Evolutionary conservation across 1,140 invertebrate genomes (phyloP).

Genomic region (Trypoxylus dichotomus): DNA sequence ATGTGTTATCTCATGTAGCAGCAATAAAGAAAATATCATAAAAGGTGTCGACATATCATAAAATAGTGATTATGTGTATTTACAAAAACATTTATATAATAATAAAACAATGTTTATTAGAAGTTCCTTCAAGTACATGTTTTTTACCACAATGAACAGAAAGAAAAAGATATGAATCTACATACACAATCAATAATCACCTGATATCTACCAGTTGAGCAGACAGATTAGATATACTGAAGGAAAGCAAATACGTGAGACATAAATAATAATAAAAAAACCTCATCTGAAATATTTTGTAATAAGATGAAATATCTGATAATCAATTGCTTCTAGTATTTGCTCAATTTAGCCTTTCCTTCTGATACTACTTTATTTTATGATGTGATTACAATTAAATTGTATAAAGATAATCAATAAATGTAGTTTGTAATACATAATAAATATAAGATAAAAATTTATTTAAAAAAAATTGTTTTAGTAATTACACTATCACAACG

Average conservation of each 20-base stretch:
- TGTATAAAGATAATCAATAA: slow-evolving; percentile 8
- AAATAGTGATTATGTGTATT: neutral
- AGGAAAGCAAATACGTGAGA: neutral
- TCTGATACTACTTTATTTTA: neutral
- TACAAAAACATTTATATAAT: slow-evolving; percentile 4
- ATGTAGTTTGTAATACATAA: neutral
- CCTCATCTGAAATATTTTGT: neutral
- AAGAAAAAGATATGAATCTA: neutral
- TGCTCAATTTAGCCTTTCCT: neutral
- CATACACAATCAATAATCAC: slow-evolving; percentile 1
- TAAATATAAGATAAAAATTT: slow-evolving; percentile 19
- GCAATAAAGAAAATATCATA: neutral
- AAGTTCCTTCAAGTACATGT: slow-evolving; percentile 18
- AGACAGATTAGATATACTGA: neutral
- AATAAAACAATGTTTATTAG: slow-evolving; percentile 26
- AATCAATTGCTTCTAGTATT: neutral
- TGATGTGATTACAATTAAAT: slow-evolving; percentile 2
- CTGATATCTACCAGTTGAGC: neutral
- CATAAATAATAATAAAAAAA: neutral
- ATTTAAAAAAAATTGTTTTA: neutral
- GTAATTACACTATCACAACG: slow-evolving; percentile 11
- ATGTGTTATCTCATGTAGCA: no score
- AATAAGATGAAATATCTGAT: neutral
- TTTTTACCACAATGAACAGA: neutral
- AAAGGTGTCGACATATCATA: neutral